These are phyloP conservation scores for Scomber scombrus DNA, from an alignment of 2,113 vertebrate species.

Conservation along the genomic window DNA sequence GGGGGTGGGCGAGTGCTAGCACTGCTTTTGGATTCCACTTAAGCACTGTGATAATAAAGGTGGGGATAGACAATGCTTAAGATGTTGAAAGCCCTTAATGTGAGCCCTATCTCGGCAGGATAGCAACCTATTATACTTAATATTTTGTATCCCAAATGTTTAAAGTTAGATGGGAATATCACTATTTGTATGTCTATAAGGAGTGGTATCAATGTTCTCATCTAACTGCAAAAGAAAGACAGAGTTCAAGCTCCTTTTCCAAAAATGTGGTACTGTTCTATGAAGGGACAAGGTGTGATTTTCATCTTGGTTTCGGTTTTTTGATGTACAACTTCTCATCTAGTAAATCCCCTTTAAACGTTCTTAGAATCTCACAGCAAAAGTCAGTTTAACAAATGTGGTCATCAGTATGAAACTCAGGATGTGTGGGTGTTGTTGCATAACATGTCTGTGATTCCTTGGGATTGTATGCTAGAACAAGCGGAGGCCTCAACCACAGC, in stretches of 20 bases:
- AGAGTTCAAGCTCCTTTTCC: neutral
- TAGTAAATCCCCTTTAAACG: slow-evolving; percentile 11
- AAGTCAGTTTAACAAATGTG: slow-evolving; percentile 18
- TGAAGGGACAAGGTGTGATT: neutral
- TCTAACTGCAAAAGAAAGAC: too few relatives aligned
- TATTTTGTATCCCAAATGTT: too few relatives aligned
- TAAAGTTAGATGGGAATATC: too few relatives aligned
- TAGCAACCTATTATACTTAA: too few relatives aligned
- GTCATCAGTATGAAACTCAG: slow-evolving; percentile 52
- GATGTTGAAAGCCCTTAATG: neutral
- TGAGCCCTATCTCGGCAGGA: too few relatives aligned
- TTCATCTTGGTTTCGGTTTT: neutral
- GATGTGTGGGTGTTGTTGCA: slow-evolving; percentile 63
- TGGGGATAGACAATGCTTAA: neutral
- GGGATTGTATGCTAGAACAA: slow-evolving; percentile 35
- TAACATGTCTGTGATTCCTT: slow-evolving; percentile 66
- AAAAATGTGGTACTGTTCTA: neutral
- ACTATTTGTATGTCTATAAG: too few relatives aligned
- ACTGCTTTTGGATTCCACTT: neutral
- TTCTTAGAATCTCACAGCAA: slow-evolving; percentile 39
- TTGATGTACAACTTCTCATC: neutral
- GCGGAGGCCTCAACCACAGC: slow-evolving; percentile 34
- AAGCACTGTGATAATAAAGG: slow-evolving; percentile 1
- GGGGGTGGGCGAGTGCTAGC: neutral
- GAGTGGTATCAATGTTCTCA: too few relatives aligned